Base-by-base conservation (phyloP, 1,140 invertebrate genomes). In the Stegodyphus mimosarum region DNA sequence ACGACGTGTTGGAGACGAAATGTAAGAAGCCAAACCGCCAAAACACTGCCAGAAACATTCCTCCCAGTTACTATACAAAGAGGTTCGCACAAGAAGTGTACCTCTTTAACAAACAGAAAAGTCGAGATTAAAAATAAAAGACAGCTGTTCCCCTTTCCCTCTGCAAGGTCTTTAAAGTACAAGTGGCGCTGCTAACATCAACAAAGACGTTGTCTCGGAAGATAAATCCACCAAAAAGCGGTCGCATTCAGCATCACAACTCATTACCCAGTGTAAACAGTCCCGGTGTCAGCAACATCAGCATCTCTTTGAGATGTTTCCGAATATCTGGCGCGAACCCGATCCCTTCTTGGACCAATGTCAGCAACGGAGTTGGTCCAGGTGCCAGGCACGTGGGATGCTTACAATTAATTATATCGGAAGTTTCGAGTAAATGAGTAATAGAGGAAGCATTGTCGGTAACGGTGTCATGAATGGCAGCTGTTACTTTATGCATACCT, bases 201-300 rank as follows among this genome's bases (percentile, higher is more conserved):
- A 73, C 79, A 81, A 81, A 81, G 55, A 50, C 18, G 53, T 52
- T 72, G 79, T 53, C 33, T 18, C 33, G 53, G 63, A 52, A 72
- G 70, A 50, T 72, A 51, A 50, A 51, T 72, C 17, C 64, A n/a
- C 10, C 64, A 67, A 15, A 60, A 15, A 9, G 55, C 9, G 55
- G 15, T 15, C 64, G 64, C 64, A 67, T 67, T 67, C 64, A 66
- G 75, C 55, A 49, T 52, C 81, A 76, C 81, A 84, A 69, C 72
- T 84, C 81, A 84, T 84, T 84, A 84, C 73, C 50, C 73, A 51
- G 64, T 84, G 73, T 84, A 84, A 84, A 84, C 81, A 84, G 81
- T 75, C 51, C 73, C 81, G 13, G 51, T 81, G 79, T 81, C 79
- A 81, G 79, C 79, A 73, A 17, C 70, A 81, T 73, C 71, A 72